These are phyloP conservation scores for Numida meleagris DNA, from an alignment of 2,113 vertebrate species.

Conservation along the genomic window DNA sequence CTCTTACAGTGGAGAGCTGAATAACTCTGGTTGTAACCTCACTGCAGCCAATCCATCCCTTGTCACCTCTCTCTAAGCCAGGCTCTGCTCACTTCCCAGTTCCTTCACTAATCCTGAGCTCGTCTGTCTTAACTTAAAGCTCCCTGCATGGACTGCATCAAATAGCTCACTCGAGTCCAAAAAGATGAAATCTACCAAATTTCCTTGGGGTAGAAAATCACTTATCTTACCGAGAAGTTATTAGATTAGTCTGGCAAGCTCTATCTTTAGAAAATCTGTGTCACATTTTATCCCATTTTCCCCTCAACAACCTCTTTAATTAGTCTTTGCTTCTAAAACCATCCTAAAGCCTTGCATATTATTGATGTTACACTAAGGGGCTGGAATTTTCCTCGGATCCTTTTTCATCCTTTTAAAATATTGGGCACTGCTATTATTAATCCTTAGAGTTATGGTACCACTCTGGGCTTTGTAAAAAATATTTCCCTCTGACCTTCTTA, in stretches of 20 bases:
- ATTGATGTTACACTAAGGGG: not conserved
- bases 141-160: not conserved
- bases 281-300: slow-evolving; percentile 60
- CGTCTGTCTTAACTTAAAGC: not conserved
- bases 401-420: slow-evolving; percentile 42
- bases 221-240: slow-evolving; percentile 53
- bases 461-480: slow-evolving; percentile 14
- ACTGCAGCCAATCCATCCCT: not conserved
- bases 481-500: slow-evolving; percentile 6
- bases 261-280: slow-evolving; percentile 70
- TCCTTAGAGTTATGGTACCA: not conserved
- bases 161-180: not conserved
- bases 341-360: not conserved
- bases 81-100: not conserved
- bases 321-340: slow-evolving; percentile 51
- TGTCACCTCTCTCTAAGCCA: not conserved
- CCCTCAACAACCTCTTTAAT: slow-evolving; percentile 55
- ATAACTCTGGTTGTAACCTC: not conserved
- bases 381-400: slow-evolving; percentile 49
- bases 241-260: slow-evolving; percentile 61
- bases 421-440: slow-evolving; percentile 25
- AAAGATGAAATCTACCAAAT: slow-evolving; percentile 28
- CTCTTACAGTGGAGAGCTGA: not conserved
- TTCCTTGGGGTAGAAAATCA: slow-evolving; percentile 56
- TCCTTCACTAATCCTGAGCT: not conserved